Percentiles rank a stretch among this genome's conserved stretches.
phyloP scores from a whole-genome alignment of 2,797 vertebrate species.

The Phoeniculus purpureus region DNA sequence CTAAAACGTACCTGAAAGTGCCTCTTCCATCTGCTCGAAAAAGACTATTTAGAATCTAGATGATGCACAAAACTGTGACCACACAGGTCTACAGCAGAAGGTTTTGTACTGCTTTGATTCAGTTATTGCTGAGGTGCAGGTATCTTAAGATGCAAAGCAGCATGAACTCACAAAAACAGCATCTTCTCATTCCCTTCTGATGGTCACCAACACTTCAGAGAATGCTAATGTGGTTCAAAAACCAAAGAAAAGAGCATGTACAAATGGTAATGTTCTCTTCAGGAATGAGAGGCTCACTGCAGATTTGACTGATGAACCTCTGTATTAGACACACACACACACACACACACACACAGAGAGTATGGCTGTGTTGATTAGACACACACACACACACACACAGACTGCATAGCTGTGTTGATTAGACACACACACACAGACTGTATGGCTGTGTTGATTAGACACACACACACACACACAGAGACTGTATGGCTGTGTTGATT shows the following conservation, averaged over 20 bases:
- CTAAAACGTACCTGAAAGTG: background rate
- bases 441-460: no score
- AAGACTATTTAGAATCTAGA: background rate
- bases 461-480: background rate
- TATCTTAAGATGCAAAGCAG: background rate
- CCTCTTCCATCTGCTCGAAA: background rate
- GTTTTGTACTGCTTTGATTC: background rate
- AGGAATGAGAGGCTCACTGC: conserved; percentile 36
- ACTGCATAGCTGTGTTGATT: no score
- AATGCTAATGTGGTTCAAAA: conserved; percentile 18
- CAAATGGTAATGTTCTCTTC: background rate
- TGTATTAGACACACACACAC: background rate
- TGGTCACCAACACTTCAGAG: conserved; percentile 18
- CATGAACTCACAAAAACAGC: background rate
- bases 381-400: no score
- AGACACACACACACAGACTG: background rate
- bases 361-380: no score
- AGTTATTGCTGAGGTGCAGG: background rate
- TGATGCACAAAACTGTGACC: background rate
- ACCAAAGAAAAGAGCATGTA: background rate
- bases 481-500: no score
- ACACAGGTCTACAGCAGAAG: background rate
- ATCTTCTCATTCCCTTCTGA: conserved; percentile 17
- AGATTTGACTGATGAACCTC: background rate
- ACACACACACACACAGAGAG: background rate